Base-by-base conservation (phyloP, 2,888 invertebrate genomes). In the Caenorhabditis macrosperma region DNA sequence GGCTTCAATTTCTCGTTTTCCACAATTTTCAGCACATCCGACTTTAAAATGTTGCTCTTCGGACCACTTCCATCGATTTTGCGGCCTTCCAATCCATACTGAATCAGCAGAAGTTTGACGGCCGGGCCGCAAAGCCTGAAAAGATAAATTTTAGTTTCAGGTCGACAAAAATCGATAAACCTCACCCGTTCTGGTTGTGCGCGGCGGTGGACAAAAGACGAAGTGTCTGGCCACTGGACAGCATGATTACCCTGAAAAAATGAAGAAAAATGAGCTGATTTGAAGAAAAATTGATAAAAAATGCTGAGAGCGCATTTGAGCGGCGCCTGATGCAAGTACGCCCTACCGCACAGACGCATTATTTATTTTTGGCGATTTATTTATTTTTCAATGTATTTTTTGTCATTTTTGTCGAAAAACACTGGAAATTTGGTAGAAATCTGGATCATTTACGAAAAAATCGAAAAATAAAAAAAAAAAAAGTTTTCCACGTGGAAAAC, bases 81-180 rank as follows among this genome's bases (percentile, higher is more conserved):
- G 7, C 81, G 61, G 9, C 92, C 90, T 0, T 89, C 90, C 12
- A 93, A 82, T 2, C 92, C 92, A 90, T 93, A 94, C 82, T 93
- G 93, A 81, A 93, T 92, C 24, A 94, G 86, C 22, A 94, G 90
- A 83, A 93, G 91, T 72, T 93, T 92, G 0, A 93, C 94, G 10
- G 94, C 93, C 35, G 94, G 93, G 24, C 94, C 94, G 75, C 79
- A 78, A 94, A 66, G 96, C 92, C 93, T 93, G 89, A 33, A 89
- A 88, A n/a, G 54, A 22, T 7, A 30, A 17, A n/a, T 17, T n/a
- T 30, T 60, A 46, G 4, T n/a, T n/a, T n/a, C n/a, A n/a, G n/a
- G n/a, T n/a, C n/a, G n/a, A n/a, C n/a, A n/a, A n/a, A n/a, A n/a
- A n/a, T n/a, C n/a, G n/a, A n/a, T n/a, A n/a, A n/a, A n/a, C n/a